Percentiles rank a stretch among this genome's conserved stretches.
phyloP scores from a whole-genome alignment of 2,113 vertebrate species.

The Philantomba maxwellii region DNA sequence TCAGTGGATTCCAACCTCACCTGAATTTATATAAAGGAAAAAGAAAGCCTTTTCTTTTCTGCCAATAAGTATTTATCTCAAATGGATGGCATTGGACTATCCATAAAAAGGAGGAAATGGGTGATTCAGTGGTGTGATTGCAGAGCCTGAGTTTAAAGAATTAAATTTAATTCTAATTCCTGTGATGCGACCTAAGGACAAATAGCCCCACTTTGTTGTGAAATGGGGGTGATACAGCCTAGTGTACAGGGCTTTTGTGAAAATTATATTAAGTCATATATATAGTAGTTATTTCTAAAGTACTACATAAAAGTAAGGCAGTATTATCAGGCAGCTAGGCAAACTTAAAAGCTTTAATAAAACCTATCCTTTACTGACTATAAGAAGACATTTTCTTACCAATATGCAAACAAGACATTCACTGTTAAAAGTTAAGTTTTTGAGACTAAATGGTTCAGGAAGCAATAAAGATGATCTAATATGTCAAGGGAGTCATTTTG shows the following conservation, averaged over 20 bases:
- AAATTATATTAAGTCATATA: conserved; percentile 18
- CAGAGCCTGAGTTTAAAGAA: conserved; percentile 8
- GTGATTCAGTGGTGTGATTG: neutral
- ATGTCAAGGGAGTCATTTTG: conserved; percentile 56
- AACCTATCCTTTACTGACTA: conserved; percentile 46
- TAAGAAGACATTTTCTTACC: conserved; percentile 42
- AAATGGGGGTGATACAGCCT: neutral
- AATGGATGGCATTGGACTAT: neutral
- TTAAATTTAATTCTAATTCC: conserved; percentile 27
- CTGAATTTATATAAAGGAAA: conserved; percentile 21
- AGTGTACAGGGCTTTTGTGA: neutral
- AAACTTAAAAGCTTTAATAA: conserved; percentile 65
- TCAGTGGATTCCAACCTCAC: neutral
- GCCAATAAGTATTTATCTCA: conserved; percentile 6
- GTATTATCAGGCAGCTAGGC: conserved; percentile 57
- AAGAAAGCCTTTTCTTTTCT: neutral
- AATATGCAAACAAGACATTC: conserved; percentile 56
- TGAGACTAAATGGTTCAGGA: conserved; percentile 58
- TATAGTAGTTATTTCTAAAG: conserved; percentile 53
- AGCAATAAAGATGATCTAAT: conserved; percentile 65
- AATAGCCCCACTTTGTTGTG: conserved; percentile 25
- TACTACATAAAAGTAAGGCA: conserved; percentile 48
- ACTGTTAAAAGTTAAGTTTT: conserved; percentile 58
- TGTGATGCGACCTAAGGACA: neutral
- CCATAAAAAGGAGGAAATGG: neutral